These are phyloP conservation scores for Dinothrombium tinctorium DNA, from an alignment of 1,140 invertebrate genomes.

Conservation along the genomic window DNA sequence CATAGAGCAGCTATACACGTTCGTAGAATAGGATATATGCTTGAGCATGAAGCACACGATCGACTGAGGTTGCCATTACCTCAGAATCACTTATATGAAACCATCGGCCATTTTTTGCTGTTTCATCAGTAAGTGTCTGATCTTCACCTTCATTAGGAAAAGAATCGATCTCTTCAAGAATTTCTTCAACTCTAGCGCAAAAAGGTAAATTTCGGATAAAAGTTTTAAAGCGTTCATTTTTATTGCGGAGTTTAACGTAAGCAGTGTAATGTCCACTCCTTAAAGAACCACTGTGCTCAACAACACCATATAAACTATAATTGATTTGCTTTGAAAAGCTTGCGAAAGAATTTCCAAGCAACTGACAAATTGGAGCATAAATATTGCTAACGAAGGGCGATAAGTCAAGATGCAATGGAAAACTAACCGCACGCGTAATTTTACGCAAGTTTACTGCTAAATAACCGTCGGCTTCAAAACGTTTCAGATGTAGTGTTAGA, in stretches of 20 bases:
- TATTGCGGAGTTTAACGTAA: slow-evolving; percentile 35
- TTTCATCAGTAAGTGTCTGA: background rate
- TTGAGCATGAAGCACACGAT: slow-evolving; percentile 52
- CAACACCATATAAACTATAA: slow-evolving; percentile 79
- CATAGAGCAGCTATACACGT: too few relatives aligned
- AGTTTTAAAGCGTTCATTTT: slow-evolving; percentile 19
- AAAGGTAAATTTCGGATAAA: slow-evolving; percentile 18
- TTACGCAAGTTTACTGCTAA: slow-evolving; percentile 35
- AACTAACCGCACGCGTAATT: slow-evolving; percentile 59
- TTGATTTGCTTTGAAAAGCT: slow-evolving; percentile 33
- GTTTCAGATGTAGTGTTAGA: slow-evolving; percentile 78
- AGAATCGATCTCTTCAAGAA: slow-evolving; percentile 2
- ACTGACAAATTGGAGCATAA: slow-evolving; percentile 10
- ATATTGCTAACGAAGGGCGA: slow-evolving; percentile 54
- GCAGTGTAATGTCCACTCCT: slow-evolving; percentile 88
- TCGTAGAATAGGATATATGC: slow-evolving; percentile 97
- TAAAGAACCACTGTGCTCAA: slow-evolving; percentile 72
- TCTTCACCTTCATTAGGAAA: slow-evolving; percentile 6
- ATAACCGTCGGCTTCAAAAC: slow-evolving; percentile 24
- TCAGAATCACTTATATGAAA: slow-evolving; percentile 71
- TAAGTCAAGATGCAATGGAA: slow-evolving; percentile 60
- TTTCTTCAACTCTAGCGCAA: slow-evolving; percentile 14
- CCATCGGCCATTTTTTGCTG: slow-evolving; percentile 36
- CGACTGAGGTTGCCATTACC: slow-evolving; percentile 52
- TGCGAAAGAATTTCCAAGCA: slow-evolving; percentile 29